Evolutionary conservation across 2,888 invertebrate species (phyloP), one percentile per base, ranked within the genome.

Genomic region (Kryphioiulus occultus): DNA sequence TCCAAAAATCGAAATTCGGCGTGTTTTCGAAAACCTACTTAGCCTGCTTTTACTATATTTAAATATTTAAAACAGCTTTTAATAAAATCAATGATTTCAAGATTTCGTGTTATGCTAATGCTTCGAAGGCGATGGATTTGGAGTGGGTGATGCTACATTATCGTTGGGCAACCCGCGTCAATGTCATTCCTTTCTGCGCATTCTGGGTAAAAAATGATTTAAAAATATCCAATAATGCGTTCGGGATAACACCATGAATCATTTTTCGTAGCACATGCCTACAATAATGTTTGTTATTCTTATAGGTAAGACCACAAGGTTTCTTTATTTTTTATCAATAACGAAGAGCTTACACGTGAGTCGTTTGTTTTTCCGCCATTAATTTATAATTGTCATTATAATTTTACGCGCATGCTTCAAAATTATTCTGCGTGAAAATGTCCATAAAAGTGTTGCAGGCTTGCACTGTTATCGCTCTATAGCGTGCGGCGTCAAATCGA

Each of bases 41-140:
- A 78, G 78, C 15, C 68, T 78, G 78, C 78, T 78, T 78, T 78
- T 78, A 78, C 78, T 30, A 26, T 78, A 78, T 78, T 78, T 78
- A 78, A 78, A 78, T 78, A 78, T 78, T 78, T 78, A 78, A 78
- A 78, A 78, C 78, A 15, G 78, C 78, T 78, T 78, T 78, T 78
- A 78, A 78, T 78, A 78, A 78, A 78, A 78, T 78, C 78, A 30
- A 78, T 78, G 78, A 78, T 78, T 78, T 78, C 78, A 30, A 78
- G 26, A 78, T 26, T 78, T 30, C 26, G 12, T 78, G 10, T 78
- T 78, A 78, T 30, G 78, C 30, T 78, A 78, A 78, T 78, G 78
- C 78, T 30, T 26, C 78, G 78, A 12, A 30, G 78, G 15, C 78
- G 30, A 78, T 26, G 17, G 30, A 53, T n/a, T 53, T 7, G 22